Evolutionary conservation across 2,113 vertebrate genomes (phyloP).

Genomic region (Climacteris rufus): DNA sequence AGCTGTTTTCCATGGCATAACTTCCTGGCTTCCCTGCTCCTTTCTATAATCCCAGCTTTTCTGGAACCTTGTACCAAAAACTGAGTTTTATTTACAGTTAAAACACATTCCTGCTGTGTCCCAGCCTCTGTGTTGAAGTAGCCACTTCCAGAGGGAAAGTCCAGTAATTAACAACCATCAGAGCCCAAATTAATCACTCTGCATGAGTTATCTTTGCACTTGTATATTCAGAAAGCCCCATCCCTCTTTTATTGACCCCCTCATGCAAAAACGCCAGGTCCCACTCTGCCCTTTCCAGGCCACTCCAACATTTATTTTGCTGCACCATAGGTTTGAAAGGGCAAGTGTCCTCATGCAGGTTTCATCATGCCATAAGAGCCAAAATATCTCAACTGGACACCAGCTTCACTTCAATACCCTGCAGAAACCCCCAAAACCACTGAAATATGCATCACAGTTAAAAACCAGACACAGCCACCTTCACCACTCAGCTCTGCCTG

Average conservation of each 20-base stretch:
- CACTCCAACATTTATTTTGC: not conserved
- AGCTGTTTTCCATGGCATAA: not conserved
- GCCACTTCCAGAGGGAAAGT: not conserved
- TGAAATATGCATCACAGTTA: not conserved
- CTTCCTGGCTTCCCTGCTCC: not conserved
- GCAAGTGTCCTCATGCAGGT: not conserved
- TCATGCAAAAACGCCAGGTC: not conserved
- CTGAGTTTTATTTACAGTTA: not conserved
- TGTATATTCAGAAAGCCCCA: not conserved
- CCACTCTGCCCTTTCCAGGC: not conserved
- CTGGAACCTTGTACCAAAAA: not conserved
- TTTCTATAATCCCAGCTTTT: not conserved
- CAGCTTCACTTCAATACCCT: not conserved
- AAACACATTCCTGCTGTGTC: not conserved
- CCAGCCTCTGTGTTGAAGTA: not conserved
- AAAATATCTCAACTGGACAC: not conserved
- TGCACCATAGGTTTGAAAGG: not conserved
- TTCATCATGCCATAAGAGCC: not conserved
- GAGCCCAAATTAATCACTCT: not conserved
- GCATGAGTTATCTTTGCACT: not conserved
- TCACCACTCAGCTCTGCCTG: not conserved
- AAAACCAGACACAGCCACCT: accelerated
- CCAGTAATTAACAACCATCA: not conserved
- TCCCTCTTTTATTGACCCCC: not conserved
- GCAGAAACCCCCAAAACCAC: not conserved